Conservation (phyloP, 2,888 invertebrate species). For the Aleiodes alternator region DNA sequence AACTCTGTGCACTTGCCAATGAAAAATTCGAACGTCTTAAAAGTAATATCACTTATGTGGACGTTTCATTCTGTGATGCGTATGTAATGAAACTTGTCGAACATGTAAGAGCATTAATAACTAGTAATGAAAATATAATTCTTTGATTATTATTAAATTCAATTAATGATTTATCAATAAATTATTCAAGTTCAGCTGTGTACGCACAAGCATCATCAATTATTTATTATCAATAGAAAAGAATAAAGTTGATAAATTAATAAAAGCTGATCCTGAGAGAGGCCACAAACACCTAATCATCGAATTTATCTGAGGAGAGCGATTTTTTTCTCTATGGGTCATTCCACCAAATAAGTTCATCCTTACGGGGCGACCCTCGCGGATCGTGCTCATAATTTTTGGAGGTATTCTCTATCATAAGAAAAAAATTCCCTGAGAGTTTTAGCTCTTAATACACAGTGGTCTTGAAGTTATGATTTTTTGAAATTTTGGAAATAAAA, state of each 20-base stretch:
- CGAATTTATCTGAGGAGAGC: too few species aligned
- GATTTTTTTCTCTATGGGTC: too few species aligned
- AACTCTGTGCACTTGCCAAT: constrained; percentile 2
- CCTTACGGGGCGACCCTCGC: too few species aligned
- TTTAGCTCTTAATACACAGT: too few species aligned
- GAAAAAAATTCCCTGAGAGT: too few species aligned
- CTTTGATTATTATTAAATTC: constrained; percentile 6
- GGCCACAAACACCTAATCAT: constrained; percentile 44
- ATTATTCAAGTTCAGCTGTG: constrained; percentile 50
- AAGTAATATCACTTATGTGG: too few species aligned
- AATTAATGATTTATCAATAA: background rate
- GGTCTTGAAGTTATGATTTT: too few species aligned
- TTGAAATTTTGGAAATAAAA: too few species aligned
- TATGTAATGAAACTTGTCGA: constrained; percentile 1
- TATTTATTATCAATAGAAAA: constrained; percentile 43
- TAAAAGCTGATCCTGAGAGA: constrained; percentile 49
- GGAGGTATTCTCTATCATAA: too few species aligned
- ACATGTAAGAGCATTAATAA: constrained; percentile 31
- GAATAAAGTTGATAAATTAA: constrained; percentile 39
- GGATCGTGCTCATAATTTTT: too few species aligned
- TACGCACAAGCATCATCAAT: constrained; percentile 53
- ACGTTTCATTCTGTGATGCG: constrained; percentile 16
- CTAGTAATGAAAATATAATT: constrained; percentile 4
- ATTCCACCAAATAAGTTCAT: too few species aligned
- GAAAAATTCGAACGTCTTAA: constrained; percentile 12